Evolutionary conservation across 2,888 invertebrate genomes (phyloP), one percentile per base, ranked within the genome.

Genomic region (Andrena bicolor): DNA sequence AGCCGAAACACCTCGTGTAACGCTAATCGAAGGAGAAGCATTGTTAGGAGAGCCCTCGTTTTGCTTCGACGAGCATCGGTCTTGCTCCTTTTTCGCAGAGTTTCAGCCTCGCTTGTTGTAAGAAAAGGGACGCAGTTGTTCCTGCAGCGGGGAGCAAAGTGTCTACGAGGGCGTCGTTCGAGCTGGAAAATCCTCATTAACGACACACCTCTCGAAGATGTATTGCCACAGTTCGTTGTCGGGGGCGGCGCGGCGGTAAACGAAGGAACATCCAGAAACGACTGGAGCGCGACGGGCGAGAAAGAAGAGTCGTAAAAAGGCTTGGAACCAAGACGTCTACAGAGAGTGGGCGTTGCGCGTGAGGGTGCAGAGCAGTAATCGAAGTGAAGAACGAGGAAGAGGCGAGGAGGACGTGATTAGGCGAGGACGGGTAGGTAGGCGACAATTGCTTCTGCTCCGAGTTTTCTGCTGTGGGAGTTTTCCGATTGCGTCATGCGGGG

Each of bases 271-370:
- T 41, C 41, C 56, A 23, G 56, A 5, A 23, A 23, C 26, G 56
- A 23, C 26, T 20, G 56, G 4, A 56, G 23, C 23, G 56, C 56
- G 56, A 56, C 56, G 23, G 26, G 1, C 13, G 26, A 10, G 23
- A 10, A 68, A 53, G 51, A 68, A 68, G 3, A 16, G 23, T 20
- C 20, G 32, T 23, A 53, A 35, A 68, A 58, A 56, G 20, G 23
- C 13, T 41, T 41, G 41, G 41, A 26, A 26, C 26, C 1, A 16
- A 7, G n/a, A 2, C 10, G n/a, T 35, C 8, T 58, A n/a, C 23
- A n/a, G 35, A 26, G 28, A 49, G 65, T 8, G 28, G 48, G 48
- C 49, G 41, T 41, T 23, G 20, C 32, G 23, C 61, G 64, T 16
- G 16, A 10, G 60, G 20, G 20, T 30, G 20, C 13, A n/a, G 30